Conservation (phyloP, 2,888 invertebrate genomes). For the Nudaria mundana region DNA sequence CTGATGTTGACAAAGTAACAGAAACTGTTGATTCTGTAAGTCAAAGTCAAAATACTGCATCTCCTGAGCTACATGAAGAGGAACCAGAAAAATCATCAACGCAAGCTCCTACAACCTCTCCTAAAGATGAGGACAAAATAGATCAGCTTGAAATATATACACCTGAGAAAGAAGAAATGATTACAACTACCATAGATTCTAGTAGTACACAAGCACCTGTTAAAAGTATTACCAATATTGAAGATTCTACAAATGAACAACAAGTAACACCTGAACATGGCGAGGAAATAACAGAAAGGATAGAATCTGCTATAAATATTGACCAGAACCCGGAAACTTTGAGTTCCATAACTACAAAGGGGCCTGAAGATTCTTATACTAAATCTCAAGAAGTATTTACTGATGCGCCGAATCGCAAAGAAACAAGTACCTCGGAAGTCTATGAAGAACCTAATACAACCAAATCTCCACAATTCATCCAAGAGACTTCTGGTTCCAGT, state of each 20-base stretch:
- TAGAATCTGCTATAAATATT: slow-evolving; percentile 8
- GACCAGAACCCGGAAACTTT: slow-evolving; percentile 6
- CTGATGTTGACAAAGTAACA: slow-evolving; percentile 8
- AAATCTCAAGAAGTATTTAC: not conserved
- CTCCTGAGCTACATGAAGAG: slow-evolving; percentile 1
- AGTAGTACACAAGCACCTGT: slow-evolving; percentile 16
- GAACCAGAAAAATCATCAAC: slow-evolving; percentile 8
- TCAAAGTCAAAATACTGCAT: slow-evolving; percentile 4
- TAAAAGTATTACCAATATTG: slow-evolving; percentile 18
- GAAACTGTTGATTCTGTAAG: slow-evolving; percentile 7
- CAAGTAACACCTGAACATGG: slow-evolving; percentile 15
- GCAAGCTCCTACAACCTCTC: slow-evolving; percentile 1
- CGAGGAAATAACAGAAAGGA: slow-evolving; percentile 13
- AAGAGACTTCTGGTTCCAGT: slow-evolving; percentile 5
- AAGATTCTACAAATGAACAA: slow-evolving; percentile 18
- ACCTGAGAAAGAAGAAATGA: slow-evolving; percentile 11
- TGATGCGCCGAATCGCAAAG: not conserved
- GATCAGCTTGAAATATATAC: slow-evolving; percentile 6
- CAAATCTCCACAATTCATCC: slow-evolving; percentile 7
- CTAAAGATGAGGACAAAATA: slow-evolving; percentile 10
- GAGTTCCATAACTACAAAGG: slow-evolving; percentile 11
- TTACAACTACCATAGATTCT: slow-evolving; percentile 14
- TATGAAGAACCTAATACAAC: not conserved
- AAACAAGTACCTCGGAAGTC: not conserved
- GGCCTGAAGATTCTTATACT: slow-evolving; percentile 1